Percentiles rank a stretch among this genome's conserved stretches.
Conservation (phyloP, 2,113 vertebrate species). For the Chaetodon auriga region DNA sequence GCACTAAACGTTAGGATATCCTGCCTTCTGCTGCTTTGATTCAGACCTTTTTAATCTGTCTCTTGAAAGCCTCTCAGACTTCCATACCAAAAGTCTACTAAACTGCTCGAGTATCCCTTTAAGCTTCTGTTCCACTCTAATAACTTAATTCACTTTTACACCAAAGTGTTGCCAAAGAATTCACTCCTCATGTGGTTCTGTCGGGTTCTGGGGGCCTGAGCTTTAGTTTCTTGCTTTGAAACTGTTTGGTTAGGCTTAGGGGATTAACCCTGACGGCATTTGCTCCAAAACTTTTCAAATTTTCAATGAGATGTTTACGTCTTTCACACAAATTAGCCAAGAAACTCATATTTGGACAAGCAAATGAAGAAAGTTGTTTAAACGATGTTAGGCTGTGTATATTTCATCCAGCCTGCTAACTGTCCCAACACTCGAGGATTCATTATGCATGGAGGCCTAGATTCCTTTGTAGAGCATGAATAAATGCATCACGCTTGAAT, state of each 20-base stretch:
- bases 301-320: neutral
- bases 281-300: neutral
- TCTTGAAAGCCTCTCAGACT: neutral
- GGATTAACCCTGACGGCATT: no score
- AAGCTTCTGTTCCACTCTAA: neutral
- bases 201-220: neutral
- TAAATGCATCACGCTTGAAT: constrained; percentile 62
- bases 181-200: no score
- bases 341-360: neutral
- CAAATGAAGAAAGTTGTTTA: constrained; percentile 6
- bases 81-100: no score
- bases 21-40: no score
- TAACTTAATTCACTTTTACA: neutral
- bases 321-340: neutral
- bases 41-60: no score
- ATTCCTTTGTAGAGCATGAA: constrained; percentile 50
- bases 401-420: constrained; percentile 16
- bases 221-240: neutral
- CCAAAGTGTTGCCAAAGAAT: neutral
- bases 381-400: neutral
- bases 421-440: constrained; percentile 10
- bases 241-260: neutral
- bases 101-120: neutral
- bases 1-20: no score
- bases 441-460: constrained; percentile 48